Conservation (phyloP, 2,113 vertebrate genomes). For the Spea multiplicata region DNA sequence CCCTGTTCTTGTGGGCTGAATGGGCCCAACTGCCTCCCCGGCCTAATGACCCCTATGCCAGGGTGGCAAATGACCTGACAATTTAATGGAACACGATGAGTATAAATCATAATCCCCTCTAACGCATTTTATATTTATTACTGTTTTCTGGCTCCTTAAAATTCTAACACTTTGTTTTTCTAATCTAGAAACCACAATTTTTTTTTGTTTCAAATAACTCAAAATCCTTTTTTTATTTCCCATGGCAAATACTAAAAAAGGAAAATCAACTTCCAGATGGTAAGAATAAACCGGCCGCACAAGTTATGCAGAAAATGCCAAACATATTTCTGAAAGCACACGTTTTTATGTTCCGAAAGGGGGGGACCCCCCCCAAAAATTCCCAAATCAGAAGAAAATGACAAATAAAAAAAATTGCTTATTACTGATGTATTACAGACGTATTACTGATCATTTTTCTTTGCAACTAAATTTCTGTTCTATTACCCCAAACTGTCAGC, state of each 20-base stretch:
- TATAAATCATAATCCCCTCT: background rate
- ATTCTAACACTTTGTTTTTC: background rate
- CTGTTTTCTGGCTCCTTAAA: background rate
- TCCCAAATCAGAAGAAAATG: background rate
- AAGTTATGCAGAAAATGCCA: slow-evolving; percentile 66
- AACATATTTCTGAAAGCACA: slow-evolving; percentile 58
- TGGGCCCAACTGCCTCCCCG: background rate
- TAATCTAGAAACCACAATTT: background rate
- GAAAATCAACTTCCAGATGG: slow-evolving; percentile 66
- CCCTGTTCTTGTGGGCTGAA: background rate
- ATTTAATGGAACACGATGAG: no score
- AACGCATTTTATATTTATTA: background rate
- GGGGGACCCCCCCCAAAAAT: no score
- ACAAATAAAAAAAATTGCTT: background rate
- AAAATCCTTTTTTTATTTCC: slow-evolving; percentile 58
- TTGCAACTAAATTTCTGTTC: background rate
- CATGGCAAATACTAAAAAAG: slow-evolving; percentile 54
- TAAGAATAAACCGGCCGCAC: slow-evolving; percentile 67
- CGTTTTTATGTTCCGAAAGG: slow-evolving; percentile 52
- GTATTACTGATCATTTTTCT: background rate
- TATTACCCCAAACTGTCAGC: slow-evolving; percentile 9
- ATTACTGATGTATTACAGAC: background rate
- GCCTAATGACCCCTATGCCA: background rate
- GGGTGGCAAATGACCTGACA: background rate
- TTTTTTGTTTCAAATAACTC: slow-evolving; percentile 56